Evolutionary conservation across 2,888 invertebrate species (phyloP).

Genomic region (Cryptus armator): DNA sequence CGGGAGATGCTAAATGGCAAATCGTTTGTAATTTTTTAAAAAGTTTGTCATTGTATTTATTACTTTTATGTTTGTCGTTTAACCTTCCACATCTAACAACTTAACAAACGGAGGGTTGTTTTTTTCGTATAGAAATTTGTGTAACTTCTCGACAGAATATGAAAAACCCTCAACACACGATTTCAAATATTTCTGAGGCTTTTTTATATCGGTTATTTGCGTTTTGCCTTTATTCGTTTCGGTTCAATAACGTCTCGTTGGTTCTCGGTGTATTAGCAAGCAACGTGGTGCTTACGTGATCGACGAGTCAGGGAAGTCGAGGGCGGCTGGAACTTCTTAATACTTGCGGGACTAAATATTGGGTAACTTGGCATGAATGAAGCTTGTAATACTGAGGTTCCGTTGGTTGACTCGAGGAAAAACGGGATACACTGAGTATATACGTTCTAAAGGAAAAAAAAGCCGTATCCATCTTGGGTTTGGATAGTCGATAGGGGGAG

Average conservation of each 20-base stretch:
- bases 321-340: conserved; percentile 60
- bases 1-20: too few relatives aligned
- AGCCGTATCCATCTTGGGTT: conserved; percentile 61
- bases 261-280: conserved; percentile 46
- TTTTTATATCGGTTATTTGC: conserved; percentile 9
- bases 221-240: conserved; percentile 27
- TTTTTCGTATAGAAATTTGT: too few relatives aligned
- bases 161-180: background rate
- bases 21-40: too few relatives aligned
- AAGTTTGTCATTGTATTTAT: too few relatives aligned
- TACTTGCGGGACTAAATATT: conserved; percentile 76
- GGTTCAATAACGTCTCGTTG: conserved; percentile 47
- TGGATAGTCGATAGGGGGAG: conserved; percentile 41
- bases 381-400: conserved; percentile 73
- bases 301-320: conserved; percentile 59
- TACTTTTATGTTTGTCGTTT: too few relatives aligned
- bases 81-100: too few relatives aligned
- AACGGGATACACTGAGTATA: conserved; percentile 37
- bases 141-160: too few relatives aligned
- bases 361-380: conserved; percentile 80
- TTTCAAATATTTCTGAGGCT: background rate
- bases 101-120: too few relatives aligned
- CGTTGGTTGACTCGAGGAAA: conserved; percentile 47
- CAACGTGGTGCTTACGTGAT: conserved; percentile 45
- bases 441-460: conserved; percentile 48